A percentile compares a stretch with the other conserved stretches of the same genome.
Conservation (phyloP, 2,797 vertebrate genomes). For the Sebastes iracundus region DNA sequence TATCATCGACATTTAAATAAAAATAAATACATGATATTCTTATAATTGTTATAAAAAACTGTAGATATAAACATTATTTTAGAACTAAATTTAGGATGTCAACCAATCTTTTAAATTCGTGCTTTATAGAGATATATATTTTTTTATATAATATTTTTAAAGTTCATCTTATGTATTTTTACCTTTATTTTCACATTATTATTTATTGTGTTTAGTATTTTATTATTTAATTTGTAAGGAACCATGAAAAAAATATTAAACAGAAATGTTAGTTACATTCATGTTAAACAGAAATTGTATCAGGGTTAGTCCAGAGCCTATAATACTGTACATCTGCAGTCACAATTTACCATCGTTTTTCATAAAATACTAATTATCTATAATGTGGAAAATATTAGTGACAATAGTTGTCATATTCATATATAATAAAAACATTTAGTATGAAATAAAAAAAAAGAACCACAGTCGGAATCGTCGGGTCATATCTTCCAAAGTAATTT, state of each 20-base stretch:
- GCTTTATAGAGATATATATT: background rate
- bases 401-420: background rate
- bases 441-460: background rate
- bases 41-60: background rate
- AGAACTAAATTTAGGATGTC: background rate
- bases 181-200: background rate
- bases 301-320: background rate
- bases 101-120: background rate
- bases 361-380: background rate
- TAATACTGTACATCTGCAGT: background rate
- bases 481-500: background rate
- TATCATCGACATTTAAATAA: background rate
- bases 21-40: background rate
- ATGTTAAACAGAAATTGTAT: background rate
- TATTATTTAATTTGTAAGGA: background rate
- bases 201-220: background rate
- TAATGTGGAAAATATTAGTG: background rate
- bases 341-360: background rate
- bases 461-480: fast-evolving
- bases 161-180: background rate
- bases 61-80: fast-evolving
- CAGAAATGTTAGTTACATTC: background rate
- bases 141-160: background rate
- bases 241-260: background rate
- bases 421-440: background rate